Conservation (phyloP, 2,888 invertebrate genomes). For the Eurois occulta region DNA sequence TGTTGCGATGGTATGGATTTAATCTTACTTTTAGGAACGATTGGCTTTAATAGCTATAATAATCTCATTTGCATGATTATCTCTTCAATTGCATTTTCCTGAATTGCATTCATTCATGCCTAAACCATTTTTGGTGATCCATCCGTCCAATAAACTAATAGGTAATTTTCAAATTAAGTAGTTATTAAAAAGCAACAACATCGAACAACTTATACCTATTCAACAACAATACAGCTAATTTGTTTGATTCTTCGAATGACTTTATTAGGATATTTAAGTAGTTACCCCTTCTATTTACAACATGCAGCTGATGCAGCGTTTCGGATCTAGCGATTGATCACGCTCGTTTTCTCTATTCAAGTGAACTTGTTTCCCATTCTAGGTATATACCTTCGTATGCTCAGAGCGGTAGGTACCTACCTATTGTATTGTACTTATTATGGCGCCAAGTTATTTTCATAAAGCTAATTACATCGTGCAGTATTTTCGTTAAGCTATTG, state of each 20-base stretch:
- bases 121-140: neutral
- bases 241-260: neutral
- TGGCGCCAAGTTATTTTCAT: neutral
- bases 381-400: neutral
- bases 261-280: no score
- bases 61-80: neutral
- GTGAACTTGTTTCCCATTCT: neutral
- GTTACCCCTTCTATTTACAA: conserved; percentile 3
- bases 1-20: neutral
- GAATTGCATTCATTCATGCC: neutral
- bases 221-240: neutral
- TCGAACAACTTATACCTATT: neutral
- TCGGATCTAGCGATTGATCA: conserved; percentile 12
- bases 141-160: neutral
- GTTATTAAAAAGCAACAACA: neutral
- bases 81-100: neutral
- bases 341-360: conserved; percentile 11
- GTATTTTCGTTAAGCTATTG: neutral
- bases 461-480: neutral
- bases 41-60: neutral
- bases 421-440: neutral
- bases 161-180: neutral
- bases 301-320: neutral
- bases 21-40: neutral
- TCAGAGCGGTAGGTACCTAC: no score